A percentile compares a stretch with the other conserved stretches of the same genome.
Evolutionary conservation across 2,797 vertebrate species (phyloP).

Genomic region (Poeciliopsis turneri): DNA sequence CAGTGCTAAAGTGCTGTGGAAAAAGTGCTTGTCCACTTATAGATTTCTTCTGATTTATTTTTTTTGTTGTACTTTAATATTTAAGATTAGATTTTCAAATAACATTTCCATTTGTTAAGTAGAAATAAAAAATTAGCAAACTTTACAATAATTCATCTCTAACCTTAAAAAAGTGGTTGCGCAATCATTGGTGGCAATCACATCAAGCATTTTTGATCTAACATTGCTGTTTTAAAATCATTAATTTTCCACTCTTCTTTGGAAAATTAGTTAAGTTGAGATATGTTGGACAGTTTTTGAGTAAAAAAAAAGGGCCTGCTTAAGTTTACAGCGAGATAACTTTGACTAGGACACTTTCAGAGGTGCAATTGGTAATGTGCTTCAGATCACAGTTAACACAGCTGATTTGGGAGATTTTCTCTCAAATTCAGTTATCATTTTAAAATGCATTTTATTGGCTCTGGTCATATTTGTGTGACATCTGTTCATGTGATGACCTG

Average conservation of each 20-base stretch:
- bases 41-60: conserved; percentile 41
- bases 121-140: neutral
- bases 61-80: conserved; percentile 20
- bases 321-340: neutral
- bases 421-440: too few species aligned
- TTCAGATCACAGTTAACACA: neutral
- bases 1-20: conserved; percentile 15
- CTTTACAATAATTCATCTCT: neutral
- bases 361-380: neutral
- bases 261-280: neutral
- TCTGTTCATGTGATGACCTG: neutral
- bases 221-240: neutral
- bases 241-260: neutral
- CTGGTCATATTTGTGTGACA: neutral
- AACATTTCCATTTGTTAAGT: conserved; percentile 1
- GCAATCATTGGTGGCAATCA: neutral
- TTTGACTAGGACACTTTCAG: neutral
- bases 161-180: neutral
- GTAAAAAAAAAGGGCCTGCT: neutral
- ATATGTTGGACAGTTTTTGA: neutral
- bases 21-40: conserved; percentile 54
- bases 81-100: conserved; percentile 16
- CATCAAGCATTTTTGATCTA: neutral
- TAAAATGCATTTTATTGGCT: neutral
- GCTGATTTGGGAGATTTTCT: neutral